Conservation (phyloP, 2,113 vertebrate genomes). For the Sapayoa aenigma region DNA sequence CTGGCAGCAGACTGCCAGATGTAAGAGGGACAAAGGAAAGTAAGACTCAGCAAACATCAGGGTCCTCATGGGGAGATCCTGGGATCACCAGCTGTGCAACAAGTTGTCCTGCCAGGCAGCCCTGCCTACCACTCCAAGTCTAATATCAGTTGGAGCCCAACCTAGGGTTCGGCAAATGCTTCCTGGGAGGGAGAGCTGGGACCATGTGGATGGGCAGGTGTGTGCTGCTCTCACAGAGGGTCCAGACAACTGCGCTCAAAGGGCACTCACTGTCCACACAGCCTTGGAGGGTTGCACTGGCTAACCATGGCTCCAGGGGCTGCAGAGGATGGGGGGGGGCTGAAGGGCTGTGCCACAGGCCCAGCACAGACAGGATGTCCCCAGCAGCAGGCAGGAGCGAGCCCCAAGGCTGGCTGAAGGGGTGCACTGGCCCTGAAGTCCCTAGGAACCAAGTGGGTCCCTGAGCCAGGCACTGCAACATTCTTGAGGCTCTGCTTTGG, state of each 20-base stretch:
- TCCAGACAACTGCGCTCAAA: background rate
- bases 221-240: background rate
- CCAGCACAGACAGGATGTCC: background rate
- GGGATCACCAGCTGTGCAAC: background rate
- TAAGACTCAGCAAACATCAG: background rate
- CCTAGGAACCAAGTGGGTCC: background rate
- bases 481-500: background rate
- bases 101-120: background rate
- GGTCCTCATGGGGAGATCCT: background rate
- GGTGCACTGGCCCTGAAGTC: background rate
- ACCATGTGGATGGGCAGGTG: background rate
- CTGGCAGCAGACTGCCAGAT: background rate
- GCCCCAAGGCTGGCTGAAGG: background rate
- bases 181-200: background rate
- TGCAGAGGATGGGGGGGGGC: fast-evolving
- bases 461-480: fast-evolving
- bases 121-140: background rate
- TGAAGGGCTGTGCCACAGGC: background rate
- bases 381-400: background rate
- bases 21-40: background rate
- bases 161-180: background rate
- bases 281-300: background rate
- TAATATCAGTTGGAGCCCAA: background rate
- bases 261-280: background rate
- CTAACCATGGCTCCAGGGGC: background rate